phyloP scores from a whole-genome alignment of 2,113 vertebrate species.

The Trichomycterus rosablanca region DNA sequence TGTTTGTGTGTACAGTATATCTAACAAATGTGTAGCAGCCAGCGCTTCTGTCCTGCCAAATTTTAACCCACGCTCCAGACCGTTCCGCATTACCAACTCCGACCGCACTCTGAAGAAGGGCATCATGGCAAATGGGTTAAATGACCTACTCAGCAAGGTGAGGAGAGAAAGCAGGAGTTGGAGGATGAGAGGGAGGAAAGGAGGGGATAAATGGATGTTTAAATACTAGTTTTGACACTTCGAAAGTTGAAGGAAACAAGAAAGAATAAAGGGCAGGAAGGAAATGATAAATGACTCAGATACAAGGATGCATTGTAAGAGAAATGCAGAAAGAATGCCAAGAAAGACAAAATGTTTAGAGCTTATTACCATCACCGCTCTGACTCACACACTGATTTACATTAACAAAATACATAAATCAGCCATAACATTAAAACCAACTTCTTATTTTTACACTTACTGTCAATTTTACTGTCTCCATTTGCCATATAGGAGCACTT shows the following conservation, averaged over 20 bases:
- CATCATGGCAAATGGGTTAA: conserved; percentile 65
- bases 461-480: no score
- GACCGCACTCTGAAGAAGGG: conserved; percentile 79
- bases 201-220: not conserved
- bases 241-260: not conserved
- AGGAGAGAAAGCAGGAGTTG: conserved; percentile 22
- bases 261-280: conserved; percentile 21
- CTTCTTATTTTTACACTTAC: no score
- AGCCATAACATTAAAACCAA: no score
- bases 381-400: conserved; percentile 5
- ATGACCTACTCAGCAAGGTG: conserved; percentile 80
- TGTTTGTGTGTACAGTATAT: conserved; percentile 19
- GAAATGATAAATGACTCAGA: conserved; percentile 16
- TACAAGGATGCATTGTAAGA: not conserved
- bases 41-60: conserved; percentile 33
- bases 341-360: not conserved
- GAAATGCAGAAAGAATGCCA: not conserved
- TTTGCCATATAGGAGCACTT: no score
- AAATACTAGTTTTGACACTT: conserved; percentile 16
- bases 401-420: not conserved
- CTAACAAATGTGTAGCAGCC: conserved; percentile 29
- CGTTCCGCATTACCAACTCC: conserved; percentile 75
- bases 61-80: conserved; percentile 52
- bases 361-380: not conserved
- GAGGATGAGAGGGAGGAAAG: not conserved